Conservation (phyloP, 2,113 vertebrate genomes). For the Brachyhypopomus gauderio region DNA sequence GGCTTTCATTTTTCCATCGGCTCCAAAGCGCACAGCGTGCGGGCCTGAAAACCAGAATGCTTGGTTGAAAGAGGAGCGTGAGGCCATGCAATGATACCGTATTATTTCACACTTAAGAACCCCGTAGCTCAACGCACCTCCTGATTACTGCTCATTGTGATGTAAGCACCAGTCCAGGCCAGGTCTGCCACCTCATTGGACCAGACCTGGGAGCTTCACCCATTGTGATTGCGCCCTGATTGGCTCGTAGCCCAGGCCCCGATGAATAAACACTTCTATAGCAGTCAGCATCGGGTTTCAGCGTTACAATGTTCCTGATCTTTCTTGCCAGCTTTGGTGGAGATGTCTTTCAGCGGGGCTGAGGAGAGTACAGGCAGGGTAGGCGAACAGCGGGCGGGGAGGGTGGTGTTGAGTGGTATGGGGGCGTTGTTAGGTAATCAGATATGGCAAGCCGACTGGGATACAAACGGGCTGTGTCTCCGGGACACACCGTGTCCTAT, state of each 20-base stretch:
- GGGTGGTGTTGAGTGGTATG: neutral
- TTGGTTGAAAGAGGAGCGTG: neutral
- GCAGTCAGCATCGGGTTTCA: neutral
- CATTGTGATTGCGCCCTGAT: neutral
- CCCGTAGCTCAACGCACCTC: neutral
- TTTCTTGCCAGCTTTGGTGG: conserved; percentile 19
- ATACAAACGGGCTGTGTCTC: conserved; percentile 40
- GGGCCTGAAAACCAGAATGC: neutral
- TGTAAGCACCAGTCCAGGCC: neutral
- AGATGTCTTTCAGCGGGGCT: conserved; percentile 11
- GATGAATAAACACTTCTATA: conserved; percentile 21
- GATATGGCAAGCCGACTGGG: conserved; percentile 32
- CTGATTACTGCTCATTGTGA: neutral
- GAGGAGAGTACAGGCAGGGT: neutral
- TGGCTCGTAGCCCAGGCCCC: neutral
- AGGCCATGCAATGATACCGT: neutral
- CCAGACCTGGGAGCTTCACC: neutral
- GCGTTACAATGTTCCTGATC: neutral
- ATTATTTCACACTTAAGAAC: neutral
- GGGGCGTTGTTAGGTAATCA: conserved; percentile 34
- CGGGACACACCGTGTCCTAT: conserved; percentile 31
- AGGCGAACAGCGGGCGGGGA: neutral
- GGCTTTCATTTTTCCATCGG: conserved; percentile 37
- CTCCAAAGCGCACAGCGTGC: conserved; percentile 16
- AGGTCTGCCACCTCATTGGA: neutral